phyloP scores from a whole-genome alignment of 2,888 invertebrate genomes.

The Cephus nigrinus region DNA sequence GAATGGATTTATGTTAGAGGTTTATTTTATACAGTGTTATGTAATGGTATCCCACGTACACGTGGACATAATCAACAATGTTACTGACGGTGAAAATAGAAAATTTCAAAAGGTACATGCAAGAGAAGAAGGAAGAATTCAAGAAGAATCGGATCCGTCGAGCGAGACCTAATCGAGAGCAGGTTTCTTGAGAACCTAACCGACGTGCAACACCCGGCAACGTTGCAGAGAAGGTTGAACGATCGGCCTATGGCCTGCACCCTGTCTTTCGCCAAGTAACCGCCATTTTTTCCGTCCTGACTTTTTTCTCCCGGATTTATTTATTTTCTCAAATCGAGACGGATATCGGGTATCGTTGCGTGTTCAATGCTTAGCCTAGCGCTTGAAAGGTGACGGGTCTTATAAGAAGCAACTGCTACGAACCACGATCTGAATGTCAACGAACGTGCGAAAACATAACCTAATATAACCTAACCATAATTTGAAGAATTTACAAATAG shows the following conservation, averaged over 20 bases:
- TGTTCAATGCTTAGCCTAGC: constrained; percentile 17
- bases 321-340: constrained; percentile 21
- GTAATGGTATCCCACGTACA: background rate
- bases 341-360: constrained; percentile 19
- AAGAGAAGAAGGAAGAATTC: background rate
- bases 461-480: background rate
- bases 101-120: background rate
- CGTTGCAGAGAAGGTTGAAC: constrained; percentile 17
- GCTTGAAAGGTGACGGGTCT: constrained; percentile 13
- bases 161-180: constrained; percentile 1
- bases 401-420: constrained; percentile 7
- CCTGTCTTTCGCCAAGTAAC: constrained; percentile 8
- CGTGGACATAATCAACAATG: background rate
- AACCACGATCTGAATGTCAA: background rate
- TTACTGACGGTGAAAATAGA: background rate
- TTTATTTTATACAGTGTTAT: background rate
- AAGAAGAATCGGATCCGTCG: background rate
- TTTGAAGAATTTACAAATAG: background rate
- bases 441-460: background rate
- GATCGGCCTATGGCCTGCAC: constrained; percentile 13
- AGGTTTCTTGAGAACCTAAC: constrained; percentile 1
- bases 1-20: background rate
- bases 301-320: constrained; percentile 2
- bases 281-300: background rate
- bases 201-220: constrained; percentile 13